Evolutionary conservation across 2,797 vertebrate genomes (phyloP).

Genomic region (Labeo calbasu): DNA sequence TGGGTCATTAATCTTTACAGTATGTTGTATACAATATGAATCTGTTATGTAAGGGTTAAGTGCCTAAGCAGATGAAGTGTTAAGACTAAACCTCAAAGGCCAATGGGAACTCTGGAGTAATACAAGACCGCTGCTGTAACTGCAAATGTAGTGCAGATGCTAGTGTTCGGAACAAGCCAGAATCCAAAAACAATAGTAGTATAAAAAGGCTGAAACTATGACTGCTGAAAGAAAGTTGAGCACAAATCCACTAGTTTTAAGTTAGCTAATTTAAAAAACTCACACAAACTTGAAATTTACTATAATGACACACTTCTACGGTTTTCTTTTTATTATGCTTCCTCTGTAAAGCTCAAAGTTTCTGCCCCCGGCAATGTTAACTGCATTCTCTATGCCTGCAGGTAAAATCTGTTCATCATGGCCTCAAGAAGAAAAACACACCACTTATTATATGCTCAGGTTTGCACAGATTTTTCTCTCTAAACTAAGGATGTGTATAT

Average conservation of each 20-base stretch:
- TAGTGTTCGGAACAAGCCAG: not conserved
- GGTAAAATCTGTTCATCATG: slow-evolving; percentile 74
- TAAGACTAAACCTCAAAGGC: slow-evolving; percentile 20
- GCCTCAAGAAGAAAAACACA: slow-evolving; percentile 47
- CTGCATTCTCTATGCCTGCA: slow-evolving; percentile 72
- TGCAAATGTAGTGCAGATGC: slow-evolving; percentile 20
- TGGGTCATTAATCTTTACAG: not conserved
- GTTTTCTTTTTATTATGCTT: slow-evolving; percentile 42
- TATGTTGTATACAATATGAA: not conserved
- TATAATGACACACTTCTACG: not conserved
- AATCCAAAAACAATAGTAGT: not conserved
- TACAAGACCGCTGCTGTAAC: slow-evolving; percentile 7
- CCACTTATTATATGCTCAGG: slow-evolving; percentile 20
- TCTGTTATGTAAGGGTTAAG: slow-evolving; percentile 1
- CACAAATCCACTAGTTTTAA: slow-evolving; percentile 8
- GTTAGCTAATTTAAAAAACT: slow-evolving; percentile 3
- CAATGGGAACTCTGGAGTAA: slow-evolving; percentile 8
- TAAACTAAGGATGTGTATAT: slow-evolving; percentile 51
- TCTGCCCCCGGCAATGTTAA: slow-evolving; percentile 76
- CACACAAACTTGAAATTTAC: not conserved
- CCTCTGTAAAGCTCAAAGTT: slow-evolving; percentile 69
- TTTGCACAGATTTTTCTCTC: slow-evolving; percentile 42
- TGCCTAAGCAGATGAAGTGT: not conserved
- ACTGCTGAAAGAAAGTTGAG: slow-evolving; percentile 4
- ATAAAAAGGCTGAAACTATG: slow-evolving; percentile 1